Base-by-base conservation (phyloP, 2,797 vertebrate species). In the Gila robusta region DNA sequence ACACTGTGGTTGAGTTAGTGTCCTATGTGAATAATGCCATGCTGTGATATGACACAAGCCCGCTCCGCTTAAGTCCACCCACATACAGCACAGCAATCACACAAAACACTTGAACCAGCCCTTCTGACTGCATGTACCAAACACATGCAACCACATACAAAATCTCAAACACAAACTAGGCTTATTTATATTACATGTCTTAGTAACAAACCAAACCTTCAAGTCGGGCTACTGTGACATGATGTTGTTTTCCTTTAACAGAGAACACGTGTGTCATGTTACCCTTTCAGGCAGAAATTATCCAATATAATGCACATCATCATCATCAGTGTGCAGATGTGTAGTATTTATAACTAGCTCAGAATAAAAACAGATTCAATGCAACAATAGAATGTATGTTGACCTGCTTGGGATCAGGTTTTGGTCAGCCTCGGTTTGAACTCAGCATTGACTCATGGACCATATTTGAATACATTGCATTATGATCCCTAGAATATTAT, bases 241-340 rank as follows among this genome's bases (percentile, higher is more conserved):
- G 87, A 90, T 81, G 85, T 89, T 76, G 67, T 79, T 93, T 90
- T 87, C 89, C 82, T 74, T 87, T 70, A 88, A 86, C 89, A 14
- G 87, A 92, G 84, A 90, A 69, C 89, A 80, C 89, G 79, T 80
- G 80, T 90, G 89, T 93, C 91, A 91, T 26, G 39, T 79, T 59
- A 67, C 73, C 41, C 78, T 87, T 88, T 83, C 67, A 67, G 87
- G 74, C 52, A 49, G 73, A 76, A 49, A 28, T n/a, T 47, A 54
- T 79, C 52, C 86, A 49, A 67, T 28, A 70, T 71, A 81, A 37
- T 2, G 86, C 93, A 93, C 90, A 87, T 92, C 92, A 39, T 92
- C 92, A 39, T 76, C 74, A 49, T 72, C 6, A 7, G 1, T 78
- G 54, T 59, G 35, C 21, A 41, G 6, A 54, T 66, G 32, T 32